These are phyloP conservation scores for Girardinichthys multiradiatus DNA, from an alignment of 2,113 vertebrate species.

Conservation along the genomic window DNA sequence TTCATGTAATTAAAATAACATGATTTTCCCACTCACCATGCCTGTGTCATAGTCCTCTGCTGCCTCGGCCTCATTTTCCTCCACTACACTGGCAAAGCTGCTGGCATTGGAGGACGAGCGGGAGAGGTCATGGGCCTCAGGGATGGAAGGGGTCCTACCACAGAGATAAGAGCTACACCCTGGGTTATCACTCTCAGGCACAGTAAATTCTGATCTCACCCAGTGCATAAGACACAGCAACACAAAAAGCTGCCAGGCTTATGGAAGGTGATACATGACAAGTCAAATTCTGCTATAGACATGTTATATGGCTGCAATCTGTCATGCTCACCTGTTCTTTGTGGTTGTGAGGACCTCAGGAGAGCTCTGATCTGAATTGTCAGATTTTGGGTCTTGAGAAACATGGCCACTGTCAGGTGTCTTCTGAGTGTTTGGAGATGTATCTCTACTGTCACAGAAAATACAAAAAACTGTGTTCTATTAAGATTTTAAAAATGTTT, in stretches of 20 bases:
- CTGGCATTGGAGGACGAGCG: constrained; percentile 94
- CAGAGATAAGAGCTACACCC: constrained; percentile 71
- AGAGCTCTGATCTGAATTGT: constrained; percentile 91
- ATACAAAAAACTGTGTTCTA: not conserved
- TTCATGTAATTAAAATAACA: not conserved
- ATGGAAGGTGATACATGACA: not conserved
- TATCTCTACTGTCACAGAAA: constrained; percentile 78
- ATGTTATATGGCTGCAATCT: not conserved
- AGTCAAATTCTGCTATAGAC: not conserved
- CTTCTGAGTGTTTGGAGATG: constrained; percentile 85
- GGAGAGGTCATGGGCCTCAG: constrained; percentile 86
- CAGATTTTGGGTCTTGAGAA: constrained; percentile 90
- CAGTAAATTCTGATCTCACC: constrained; percentile 12
- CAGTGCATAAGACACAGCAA: constrained; percentile 5
- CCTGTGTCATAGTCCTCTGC: constrained; percentile 86
- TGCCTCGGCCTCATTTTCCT: constrained; percentile 85
- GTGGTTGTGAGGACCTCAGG: constrained; percentile 89
- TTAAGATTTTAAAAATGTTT: not conserved
- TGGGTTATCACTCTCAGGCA: constrained; percentile 45
- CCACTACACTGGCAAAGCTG: constrained; percentile 93
- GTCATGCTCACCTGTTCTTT: constrained; percentile 86
- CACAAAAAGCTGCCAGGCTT: constrained; percentile 7
- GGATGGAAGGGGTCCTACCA: constrained; percentile 79
- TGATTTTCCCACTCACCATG: constrained; percentile 75
- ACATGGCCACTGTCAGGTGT: constrained; percentile 87